These are phyloP conservation scores for Oenanthe oenanthe DNA, from an alignment of 2,113 vertebrate genomes.

Conservation along the genomic window DNA sequence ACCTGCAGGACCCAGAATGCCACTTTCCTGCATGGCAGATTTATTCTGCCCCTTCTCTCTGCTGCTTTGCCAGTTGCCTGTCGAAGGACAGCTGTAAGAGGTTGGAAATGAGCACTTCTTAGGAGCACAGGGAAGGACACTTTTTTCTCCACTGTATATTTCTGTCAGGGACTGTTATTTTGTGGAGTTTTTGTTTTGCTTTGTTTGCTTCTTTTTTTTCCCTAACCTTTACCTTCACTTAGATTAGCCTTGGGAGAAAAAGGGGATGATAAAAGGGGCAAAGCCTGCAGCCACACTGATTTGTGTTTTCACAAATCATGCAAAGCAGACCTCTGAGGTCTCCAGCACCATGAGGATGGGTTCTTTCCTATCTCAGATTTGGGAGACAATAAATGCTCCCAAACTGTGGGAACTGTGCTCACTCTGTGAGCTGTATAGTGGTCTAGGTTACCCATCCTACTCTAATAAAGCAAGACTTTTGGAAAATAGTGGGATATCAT, in stretches of 20 bases:
- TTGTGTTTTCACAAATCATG: not conserved
- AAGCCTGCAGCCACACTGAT: not conserved
- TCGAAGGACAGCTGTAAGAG: not conserved
- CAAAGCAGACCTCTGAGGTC: not conserved
- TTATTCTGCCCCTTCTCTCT: not conserved
- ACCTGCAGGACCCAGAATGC: not conserved
- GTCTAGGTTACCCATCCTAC: not conserved
- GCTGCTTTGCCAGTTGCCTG: not conserved
- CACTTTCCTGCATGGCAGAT: not conserved
- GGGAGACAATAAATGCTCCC: not conserved
- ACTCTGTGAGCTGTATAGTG: not conserved
- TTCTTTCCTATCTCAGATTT: not conserved
- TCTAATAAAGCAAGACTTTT: not conserved
- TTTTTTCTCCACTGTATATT: not conserved
- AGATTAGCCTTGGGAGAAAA: not conserved
- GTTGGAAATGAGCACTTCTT: not conserved
- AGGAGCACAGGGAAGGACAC: not conserved
- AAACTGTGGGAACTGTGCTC: not conserved
- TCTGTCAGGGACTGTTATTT: not conserved
- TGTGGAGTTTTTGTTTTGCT: not conserved
- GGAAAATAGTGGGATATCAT: not conserved
- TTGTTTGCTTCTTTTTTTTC: not conserved
- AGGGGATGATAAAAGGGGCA: not conserved
- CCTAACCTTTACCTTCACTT: not conserved
- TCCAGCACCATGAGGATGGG: slow-evolving; percentile 16